phyloP scores from a whole-genome alignment of 2,113 vertebrate species.

The Phyllopteryx taeniolatus region DNA sequence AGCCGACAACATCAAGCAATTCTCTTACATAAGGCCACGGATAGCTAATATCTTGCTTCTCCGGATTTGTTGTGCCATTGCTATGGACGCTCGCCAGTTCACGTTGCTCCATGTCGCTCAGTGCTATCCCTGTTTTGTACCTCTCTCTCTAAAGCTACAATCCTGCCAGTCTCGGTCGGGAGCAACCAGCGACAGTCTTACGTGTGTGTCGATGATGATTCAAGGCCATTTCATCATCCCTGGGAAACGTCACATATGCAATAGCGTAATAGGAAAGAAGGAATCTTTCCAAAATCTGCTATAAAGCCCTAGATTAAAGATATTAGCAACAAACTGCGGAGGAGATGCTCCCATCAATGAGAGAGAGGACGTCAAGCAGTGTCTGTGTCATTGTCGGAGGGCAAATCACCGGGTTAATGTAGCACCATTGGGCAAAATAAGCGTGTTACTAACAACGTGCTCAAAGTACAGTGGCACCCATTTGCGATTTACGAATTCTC shows the following conservation, averaged over 20 bases:
- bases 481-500: neutral
- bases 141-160: conserved; percentile 7
- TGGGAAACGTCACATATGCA: conserved; percentile 23
- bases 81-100: neutral
- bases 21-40: neutral
- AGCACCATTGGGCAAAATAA: neutral
- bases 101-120: neutral
- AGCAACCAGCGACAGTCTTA: conserved; percentile 42
- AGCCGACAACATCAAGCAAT: neutral
- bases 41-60: neutral
- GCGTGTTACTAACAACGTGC: neutral
- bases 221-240: conserved; percentile 45
- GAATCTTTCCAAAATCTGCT: conserved; percentile 1
- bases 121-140: neutral
- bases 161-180: conserved; percentile 33
- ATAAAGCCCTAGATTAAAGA: neutral
- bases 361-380: neutral
- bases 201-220: conserved; percentile 42
- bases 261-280: neutral
- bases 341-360: neutral
- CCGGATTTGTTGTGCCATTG: neutral
- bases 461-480: neutral
- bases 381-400: neutral
- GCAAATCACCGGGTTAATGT: neutral
- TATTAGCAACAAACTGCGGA: neutral